phyloP scores from a whole-genome alignment of 2,797 vertebrate genomes.

The Pempheris klunzingeri region DNA sequence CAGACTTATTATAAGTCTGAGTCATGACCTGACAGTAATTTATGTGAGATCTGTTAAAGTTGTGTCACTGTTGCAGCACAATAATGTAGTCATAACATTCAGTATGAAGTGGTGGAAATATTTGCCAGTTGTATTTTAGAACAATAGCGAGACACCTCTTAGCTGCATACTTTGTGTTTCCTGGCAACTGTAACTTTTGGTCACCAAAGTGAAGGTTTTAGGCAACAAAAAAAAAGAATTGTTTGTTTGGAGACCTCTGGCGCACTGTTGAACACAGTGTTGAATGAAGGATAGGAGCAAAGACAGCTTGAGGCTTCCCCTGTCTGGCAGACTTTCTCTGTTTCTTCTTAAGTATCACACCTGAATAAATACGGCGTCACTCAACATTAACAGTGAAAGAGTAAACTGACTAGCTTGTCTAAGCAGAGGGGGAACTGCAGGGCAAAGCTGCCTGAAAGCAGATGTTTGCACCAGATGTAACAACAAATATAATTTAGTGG shows the following conservation, averaged over 20 bases:
- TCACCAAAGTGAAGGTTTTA: not conserved
- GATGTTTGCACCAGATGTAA: conserved; percentile 66
- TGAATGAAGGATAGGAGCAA: conserved; percentile 73
- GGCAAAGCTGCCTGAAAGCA: conserved; percentile 54
- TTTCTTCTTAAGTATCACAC: conserved; percentile 53
- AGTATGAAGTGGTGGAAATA: conserved; percentile 6
- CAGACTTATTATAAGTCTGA: too few species aligned
- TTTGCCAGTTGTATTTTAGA: conserved; percentile 7
- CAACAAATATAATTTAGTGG: conserved; percentile 54
- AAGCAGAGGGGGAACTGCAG: conserved; percentile 25
- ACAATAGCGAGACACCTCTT: not conserved
- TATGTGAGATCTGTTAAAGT: not conserved
- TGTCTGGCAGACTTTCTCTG: conserved; percentile 34
- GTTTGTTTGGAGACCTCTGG: conserved; percentile 45
- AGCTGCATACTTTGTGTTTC: conserved; percentile 27
- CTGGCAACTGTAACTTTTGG: conserved; percentile 3
- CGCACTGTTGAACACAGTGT: conserved; percentile 78
- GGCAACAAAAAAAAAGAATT: not conserved
- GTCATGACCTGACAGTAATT: conserved; percentile 16
- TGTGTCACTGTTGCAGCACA: not conserved
- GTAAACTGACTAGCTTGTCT: conserved; percentile 42
- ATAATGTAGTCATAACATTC: not conserved
- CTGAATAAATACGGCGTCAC: conserved; percentile 74
- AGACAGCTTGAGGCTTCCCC: conserved; percentile 47
- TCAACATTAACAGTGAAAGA: conserved; percentile 60